phyloP scores from a whole-genome alignment of 2,113 vertebrate genomes.

The Nibea coibor region DNA sequence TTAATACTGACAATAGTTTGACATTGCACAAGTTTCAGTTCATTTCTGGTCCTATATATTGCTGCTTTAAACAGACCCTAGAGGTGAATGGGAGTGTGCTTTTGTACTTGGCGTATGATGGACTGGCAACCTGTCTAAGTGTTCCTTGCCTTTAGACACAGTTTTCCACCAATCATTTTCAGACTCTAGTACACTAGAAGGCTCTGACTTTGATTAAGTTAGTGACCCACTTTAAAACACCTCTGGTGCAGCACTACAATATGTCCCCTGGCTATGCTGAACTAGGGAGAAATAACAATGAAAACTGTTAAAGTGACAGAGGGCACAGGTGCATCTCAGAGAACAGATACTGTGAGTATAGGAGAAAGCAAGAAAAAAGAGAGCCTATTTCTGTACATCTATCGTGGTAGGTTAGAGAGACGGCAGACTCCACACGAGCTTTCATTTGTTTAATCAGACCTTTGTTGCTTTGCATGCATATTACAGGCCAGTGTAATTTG shows the following conservation, averaged over 20 bases:
- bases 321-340: constrained; percentile 23
- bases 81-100: neutral
- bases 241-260: constrained; percentile 18
- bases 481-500: constrained; percentile 49
- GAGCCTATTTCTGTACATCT: neutral
- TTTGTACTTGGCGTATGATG: neutral
- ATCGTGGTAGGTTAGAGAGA: neutral
- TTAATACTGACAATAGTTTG: too few species aligned
- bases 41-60: neutral
- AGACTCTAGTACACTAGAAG: constrained; percentile 29
- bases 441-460: constrained; percentile 47
- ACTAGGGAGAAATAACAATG: constrained; percentile 35
- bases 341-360: constrained; percentile 21
- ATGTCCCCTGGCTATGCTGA: constrained; percentile 33
- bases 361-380: neutral
- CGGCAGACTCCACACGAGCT: constrained; percentile 11
- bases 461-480: constrained; percentile 58
- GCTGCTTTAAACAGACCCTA: constrained; percentile 4
- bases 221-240: constrained; percentile 46
- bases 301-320: constrained; percentile 20
- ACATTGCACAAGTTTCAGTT: too few species aligned
- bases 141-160: constrained; percentile 1
- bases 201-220: constrained; percentile 60
- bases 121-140: neutral
- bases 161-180: constrained; percentile 32